Evolutionary conservation across 1,140 invertebrate species (phyloP).

Genomic region (Bombyx mandarina): DNA sequence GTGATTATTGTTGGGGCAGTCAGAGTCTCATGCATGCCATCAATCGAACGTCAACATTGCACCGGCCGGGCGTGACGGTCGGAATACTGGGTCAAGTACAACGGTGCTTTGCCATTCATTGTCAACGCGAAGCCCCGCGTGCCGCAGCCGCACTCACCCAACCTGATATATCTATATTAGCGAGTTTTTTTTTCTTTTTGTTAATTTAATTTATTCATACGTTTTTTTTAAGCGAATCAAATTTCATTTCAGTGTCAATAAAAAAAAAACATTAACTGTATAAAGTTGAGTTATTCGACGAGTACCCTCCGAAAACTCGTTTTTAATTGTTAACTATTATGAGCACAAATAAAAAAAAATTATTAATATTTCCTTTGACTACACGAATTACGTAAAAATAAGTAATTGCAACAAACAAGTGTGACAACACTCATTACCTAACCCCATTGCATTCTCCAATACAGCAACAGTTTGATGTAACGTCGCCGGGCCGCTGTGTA

Average conservation of each 20-base stretch:
- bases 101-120: constrained; percentile 67
- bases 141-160: constrained; percentile 17
- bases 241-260: constrained; percentile 8
- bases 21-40: constrained; percentile 27
- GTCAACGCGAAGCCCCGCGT: constrained; percentile 31
- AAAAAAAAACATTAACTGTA: background rate
- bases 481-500: constrained; percentile 8
- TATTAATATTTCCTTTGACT: constrained; percentile 18
- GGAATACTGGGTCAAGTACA: constrained; percentile 66
- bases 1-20: constrained; percentile 17
- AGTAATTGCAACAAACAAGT: constrained; percentile 48
- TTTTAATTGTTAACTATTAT: too few relatives aligned
- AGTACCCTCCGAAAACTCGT: too few relatives aligned
- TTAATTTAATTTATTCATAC: constrained; percentile 24
- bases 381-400: constrained; percentile 36
- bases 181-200: too few relatives aligned
- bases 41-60: constrained; percentile 31
- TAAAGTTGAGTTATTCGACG: too few relatives aligned
- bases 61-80: constrained; percentile 49
- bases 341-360: constrained; percentile 1
- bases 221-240: constrained; percentile 20
- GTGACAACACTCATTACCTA: constrained; percentile 59
- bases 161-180: constrained; percentile 54
- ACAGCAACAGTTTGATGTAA: constrained; percentile 48
- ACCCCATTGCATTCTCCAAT: constrained; percentile 34